phyloP scores from a whole-genome alignment of 2,888 invertebrate species.

The Seira ritae region DNA sequence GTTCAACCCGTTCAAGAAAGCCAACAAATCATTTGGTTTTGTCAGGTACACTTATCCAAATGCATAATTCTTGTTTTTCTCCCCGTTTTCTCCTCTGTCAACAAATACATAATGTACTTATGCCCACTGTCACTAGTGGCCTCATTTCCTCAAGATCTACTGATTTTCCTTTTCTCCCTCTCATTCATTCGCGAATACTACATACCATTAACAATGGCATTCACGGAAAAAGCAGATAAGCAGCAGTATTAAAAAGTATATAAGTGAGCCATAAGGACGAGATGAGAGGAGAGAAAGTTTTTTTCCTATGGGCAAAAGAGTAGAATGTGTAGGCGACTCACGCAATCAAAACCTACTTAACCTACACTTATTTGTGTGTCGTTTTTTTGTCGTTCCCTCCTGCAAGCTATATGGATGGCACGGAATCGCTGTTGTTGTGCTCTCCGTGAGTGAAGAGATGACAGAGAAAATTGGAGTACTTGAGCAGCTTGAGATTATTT shows the following conservation, averaged over 20 bases:
- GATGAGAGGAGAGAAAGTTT: no score
- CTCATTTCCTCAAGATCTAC: slow-evolving; percentile 17
- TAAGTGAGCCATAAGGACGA: no score
- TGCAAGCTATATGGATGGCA: no score
- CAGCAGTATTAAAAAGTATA: no score
- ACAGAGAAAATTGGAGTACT: slow-evolving; percentile 36
- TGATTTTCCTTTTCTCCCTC: background rate
- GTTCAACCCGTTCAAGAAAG: slow-evolving; percentile 7
- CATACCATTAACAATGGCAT: background rate
- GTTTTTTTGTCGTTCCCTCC: background rate
- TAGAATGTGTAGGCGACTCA: slow-evolving; percentile 23
- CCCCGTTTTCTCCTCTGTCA: background rate
- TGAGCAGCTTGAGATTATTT: slow-evolving; percentile 29
- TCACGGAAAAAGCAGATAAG: no score
- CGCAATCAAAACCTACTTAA: slow-evolving; percentile 13
- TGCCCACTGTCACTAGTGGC: slow-evolving; percentile 26
- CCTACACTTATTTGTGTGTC: background rate
- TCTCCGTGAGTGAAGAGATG: slow-evolving; percentile 33
- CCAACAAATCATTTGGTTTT: slow-evolving; percentile 29
- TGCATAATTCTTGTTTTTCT: slow-evolving; percentile 31
- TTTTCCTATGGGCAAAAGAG: no score
- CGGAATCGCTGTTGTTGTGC: no score
- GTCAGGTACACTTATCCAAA: slow-evolving; percentile 35
- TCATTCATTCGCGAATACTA: background rate
- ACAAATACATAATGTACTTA: background rate